Evolutionary conservation across 2,797 vertebrate genomes (phyloP), one percentile per base, ranked within the genome.

Genomic region (Alfaro cultratus): DNA sequence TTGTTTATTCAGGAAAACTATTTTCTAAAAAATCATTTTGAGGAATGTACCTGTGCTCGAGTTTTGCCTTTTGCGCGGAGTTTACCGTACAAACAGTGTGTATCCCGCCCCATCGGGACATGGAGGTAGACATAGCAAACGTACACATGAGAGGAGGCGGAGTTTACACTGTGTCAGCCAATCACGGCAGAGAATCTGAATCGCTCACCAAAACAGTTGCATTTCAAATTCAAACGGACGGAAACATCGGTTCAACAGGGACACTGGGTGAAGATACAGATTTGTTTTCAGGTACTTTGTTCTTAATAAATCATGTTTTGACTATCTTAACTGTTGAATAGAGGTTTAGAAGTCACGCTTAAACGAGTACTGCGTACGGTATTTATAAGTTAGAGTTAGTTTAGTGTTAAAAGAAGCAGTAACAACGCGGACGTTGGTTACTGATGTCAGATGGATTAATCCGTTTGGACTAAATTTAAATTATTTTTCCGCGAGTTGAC

Each of bases 221-320:
- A 86, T 94, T 95, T 95, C 70, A 94, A 96, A 94, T 93, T 89
- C 88, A 93, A 96, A 96, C 94, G 86, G 83, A 7, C 45, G 34
- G 3, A 76, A 68, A 75, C 47, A 3, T 36, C 26, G 36, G n/a
- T 29, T 1, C 1, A 3, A 2, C 1, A 0, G 11, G 0, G 6
- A 6, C 1, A 0, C 0, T 0, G 0, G 0, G 2, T 0, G 1
- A 18, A 12, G 6, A 53, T 2, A 1, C 6, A 18, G 0, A 2
- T 26, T 2, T 21, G 4, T 12, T 6, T 1, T 1, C 72, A 78
- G 88, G 67, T 76, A 81, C 51, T 72, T 47, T 26, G 23, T 43
- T 70, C 0, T n/a, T 8, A 43, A 70, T 5, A 45, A 10, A 43
- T 43, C 5, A 1, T 43, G 43, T n/a, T 45, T 15, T 41, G 43